phyloP scores from a whole-genome alignment of 2,797 vertebrate genomes.

The Mus caroli region DNA sequence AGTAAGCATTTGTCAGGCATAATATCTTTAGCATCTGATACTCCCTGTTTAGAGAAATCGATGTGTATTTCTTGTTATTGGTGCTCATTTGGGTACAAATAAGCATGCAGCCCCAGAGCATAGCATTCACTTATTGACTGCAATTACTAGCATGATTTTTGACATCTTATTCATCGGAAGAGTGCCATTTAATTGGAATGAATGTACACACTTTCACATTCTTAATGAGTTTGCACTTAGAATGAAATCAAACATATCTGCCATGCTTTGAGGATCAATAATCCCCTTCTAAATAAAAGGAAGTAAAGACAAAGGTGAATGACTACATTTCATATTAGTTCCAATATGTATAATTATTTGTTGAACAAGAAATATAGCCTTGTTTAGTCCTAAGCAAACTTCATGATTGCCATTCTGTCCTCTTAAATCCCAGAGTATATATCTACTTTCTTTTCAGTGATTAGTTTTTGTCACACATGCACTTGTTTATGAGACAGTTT shows the following conservation, averaged over 20 bases:
- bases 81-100: constrained; percentile 40
- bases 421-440: constrained; percentile 26
- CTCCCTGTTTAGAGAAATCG: constrained; percentile 51
- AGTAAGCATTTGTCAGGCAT: constrained; percentile 48
- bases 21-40: constrained; percentile 25
- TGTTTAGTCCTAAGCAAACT: background rate
- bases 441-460: background rate
- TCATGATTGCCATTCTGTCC: background rate
- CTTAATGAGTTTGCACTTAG: constrained; percentile 61
- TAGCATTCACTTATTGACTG: constrained; percentile 69
- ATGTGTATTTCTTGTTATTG: constrained; percentile 64
- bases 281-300: constrained; percentile 21
- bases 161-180: constrained; percentile 69
- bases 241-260: constrained; percentile 66
- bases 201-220: constrained; percentile 56
- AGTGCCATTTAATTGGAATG: constrained; percentile 71
- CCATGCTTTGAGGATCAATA: constrained; percentile 48
- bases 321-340: background rate
- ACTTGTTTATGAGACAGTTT: background rate
- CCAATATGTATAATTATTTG: background rate
- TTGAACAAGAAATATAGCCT: constrained; percentile 46
- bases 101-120: constrained; percentile 29
- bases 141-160: constrained; percentile 71
- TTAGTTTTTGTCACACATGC: constrained; percentile 9
- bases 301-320: background rate